These are phyloP conservation scores for Oreocharis arfaki DNA, from an alignment of 2,113 vertebrate species.

Conservation along the genomic window DNA sequence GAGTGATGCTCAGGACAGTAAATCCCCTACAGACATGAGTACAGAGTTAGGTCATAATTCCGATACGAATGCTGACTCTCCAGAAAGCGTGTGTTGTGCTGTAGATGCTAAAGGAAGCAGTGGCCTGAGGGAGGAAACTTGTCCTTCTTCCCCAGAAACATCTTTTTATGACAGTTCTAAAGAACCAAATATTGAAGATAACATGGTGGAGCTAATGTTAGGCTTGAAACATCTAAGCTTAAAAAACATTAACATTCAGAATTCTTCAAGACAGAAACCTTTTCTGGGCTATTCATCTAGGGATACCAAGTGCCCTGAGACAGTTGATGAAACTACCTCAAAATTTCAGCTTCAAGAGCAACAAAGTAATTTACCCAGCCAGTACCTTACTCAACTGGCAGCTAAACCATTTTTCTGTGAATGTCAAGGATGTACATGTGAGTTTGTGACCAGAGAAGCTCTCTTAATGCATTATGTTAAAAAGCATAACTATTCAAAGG, in stretches of 20 bases:
- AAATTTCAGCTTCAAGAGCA: conserved; percentile 69
- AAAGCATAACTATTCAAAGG: conserved; percentile 83
- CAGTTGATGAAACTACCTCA: conserved; percentile 63
- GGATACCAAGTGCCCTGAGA: conserved; percentile 67
- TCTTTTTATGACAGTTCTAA: conserved; percentile 63
- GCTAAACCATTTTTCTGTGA: conserved; percentile 90
- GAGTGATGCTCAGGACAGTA: conserved; percentile 36
- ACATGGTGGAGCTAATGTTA: conserved; percentile 83
- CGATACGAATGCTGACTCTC: conserved; percentile 68
- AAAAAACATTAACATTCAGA: conserved; percentile 72
- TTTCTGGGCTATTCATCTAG: conserved; percentile 71
- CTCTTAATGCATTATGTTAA: conserved; percentile 87
- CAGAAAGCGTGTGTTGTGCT: conserved; percentile 49
- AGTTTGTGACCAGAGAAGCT: conserved; percentile 87
- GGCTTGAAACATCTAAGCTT: conserved; percentile 88
- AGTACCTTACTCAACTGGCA: conserved; percentile 77
- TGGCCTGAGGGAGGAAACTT: conserved; percentile 59
- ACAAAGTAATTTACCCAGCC: conserved; percentile 65
- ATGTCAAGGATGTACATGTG: conserved; percentile 81
- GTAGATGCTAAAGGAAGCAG: conserved; percentile 51
- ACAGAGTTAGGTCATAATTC: conserved; percentile 64
- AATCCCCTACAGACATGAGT: conserved; percentile 51
- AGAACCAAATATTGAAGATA: conserved; percentile 71
- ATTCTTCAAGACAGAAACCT: conserved; percentile 60
- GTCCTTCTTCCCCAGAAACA: conserved; percentile 68